Percentiles rank a stretch among this genome's conserved stretches.
phyloP scores from a whole-genome alignment of 2,113 vertebrate genomes.

The Malurus melanocephalus region DNA sequence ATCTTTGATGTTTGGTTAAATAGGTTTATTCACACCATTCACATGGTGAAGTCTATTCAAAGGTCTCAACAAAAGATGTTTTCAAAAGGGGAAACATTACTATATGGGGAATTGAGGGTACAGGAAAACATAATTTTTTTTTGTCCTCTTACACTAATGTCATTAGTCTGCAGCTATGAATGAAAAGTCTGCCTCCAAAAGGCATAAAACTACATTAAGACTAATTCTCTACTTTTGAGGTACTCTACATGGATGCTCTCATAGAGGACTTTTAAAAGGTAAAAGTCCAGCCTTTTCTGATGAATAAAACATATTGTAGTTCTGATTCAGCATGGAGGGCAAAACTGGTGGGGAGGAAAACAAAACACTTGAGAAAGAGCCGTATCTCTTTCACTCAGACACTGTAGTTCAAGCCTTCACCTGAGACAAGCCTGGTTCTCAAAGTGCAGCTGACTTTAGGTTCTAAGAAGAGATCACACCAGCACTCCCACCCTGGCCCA shows the following conservation, averaged over 20 bases:
- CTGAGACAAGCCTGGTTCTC: background rate
- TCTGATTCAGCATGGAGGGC: background rate
- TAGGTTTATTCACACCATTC: slow-evolving; percentile 19
- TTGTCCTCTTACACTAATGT: background rate
- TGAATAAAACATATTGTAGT: background rate
- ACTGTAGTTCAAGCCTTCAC: background rate
- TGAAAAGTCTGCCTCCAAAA: background rate
- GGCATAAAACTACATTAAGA: background rate
- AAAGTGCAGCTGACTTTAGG: background rate
- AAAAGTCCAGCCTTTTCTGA: background rate
- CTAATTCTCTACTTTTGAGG: background rate
- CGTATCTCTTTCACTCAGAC: background rate
- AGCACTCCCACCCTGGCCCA: background rate
- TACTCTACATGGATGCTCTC: background rate
- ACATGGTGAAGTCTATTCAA: slow-evolving; percentile 16
- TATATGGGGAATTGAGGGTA: background rate
- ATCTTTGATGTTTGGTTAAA: slow-evolving; percentile 6
- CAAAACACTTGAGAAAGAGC: background rate
- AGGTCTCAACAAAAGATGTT: background rate
- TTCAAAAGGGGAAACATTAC: background rate
- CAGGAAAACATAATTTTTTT: background rate
- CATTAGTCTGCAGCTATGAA: background rate
- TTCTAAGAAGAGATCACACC: background rate
- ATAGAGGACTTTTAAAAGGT: background rate
- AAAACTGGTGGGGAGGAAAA: background rate